Percentiles rank a stretch among this genome's conserved stretches.
Evolutionary conservation across 2,888 invertebrate species (phyloP).

Genomic region (Hemistola chrysoprasaria): DNA sequence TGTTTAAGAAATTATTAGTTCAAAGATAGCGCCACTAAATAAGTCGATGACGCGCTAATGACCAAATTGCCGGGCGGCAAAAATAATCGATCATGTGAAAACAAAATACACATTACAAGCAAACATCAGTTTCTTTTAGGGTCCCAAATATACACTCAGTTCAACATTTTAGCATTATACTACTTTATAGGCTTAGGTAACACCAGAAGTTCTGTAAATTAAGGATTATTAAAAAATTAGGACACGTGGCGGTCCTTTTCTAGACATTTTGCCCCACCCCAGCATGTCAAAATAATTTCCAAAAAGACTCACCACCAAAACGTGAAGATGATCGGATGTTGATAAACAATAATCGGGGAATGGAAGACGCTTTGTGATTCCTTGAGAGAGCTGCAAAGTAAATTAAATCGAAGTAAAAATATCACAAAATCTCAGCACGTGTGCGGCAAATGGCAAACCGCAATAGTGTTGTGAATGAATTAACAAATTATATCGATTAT

Average conservation of each 20-base stretch:
- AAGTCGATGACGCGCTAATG: slow-evolving; percentile 1
- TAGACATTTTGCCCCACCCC: slow-evolving; percentile 78
- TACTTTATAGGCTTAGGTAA: slow-evolving; percentile 16
- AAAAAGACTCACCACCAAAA: slow-evolving; percentile 59
- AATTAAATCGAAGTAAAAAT: slow-evolving; percentile 69
- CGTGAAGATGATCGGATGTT: slow-evolving; percentile 49
- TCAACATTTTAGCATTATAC: not conserved
- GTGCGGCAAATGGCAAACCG: slow-evolving; percentile 79
- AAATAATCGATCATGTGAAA: slow-evolving; percentile 59
- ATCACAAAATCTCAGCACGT: slow-evolving; percentile 79
- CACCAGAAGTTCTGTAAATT: slow-evolving; percentile 35
- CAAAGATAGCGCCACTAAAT: not conserved
- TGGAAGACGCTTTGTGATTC: slow-evolving; percentile 45
- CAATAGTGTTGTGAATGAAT: slow-evolving; percentile 46
- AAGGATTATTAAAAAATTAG: slow-evolving; percentile 56
- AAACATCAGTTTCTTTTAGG: not conserved
- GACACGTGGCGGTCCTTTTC: slow-evolving; percentile 78
- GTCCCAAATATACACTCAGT: slow-evolving; percentile 2
- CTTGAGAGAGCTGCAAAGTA: slow-evolving; percentile 58
- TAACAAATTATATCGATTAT: not conserved
- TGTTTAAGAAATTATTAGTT: not conserved
- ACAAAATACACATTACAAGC: slow-evolving; percentile 40
- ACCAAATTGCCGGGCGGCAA: slow-evolving; percentile 38
- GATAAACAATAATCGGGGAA: slow-evolving; percentile 51
- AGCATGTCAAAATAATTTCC: slow-evolving; percentile 63